These are phyloP conservation scores for Acanthosoma haemorrhoidale DNA, from an alignment of 2,888 invertebrate genomes.

Conservation along the genomic window DNA sequence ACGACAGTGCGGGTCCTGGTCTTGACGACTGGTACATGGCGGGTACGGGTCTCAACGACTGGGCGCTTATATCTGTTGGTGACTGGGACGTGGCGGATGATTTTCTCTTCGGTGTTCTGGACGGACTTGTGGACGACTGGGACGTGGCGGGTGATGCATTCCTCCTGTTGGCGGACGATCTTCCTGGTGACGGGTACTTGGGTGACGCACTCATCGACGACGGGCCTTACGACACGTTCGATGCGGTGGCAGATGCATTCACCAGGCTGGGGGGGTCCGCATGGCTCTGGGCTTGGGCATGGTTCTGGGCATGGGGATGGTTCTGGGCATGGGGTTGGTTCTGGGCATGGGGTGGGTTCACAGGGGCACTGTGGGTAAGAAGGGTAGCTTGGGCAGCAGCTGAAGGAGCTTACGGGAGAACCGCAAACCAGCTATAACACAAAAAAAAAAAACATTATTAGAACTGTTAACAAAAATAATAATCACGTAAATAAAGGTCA, in stretches of 20 bases:
- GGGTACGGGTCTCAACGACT: constrained; percentile 34
- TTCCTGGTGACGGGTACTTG: constrained; percentile 36
- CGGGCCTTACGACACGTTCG: constrained; percentile 34
- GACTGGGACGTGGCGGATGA: constrained; percentile 35
- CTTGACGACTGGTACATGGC: constrained; percentile 36
- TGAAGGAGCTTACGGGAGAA: neutral
- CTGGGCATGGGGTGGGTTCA: neutral
- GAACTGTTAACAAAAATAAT: no score
- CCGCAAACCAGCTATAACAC: neutral
- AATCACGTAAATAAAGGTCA: no score
- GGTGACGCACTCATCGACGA: constrained; percentile 35
- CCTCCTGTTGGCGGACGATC: constrained; percentile 33
- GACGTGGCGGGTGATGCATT: constrained; percentile 33
- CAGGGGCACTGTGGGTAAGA: neutral
- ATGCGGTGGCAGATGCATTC: constrained; percentile 33
- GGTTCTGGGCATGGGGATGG: neutral
- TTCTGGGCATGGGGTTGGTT: neutral
- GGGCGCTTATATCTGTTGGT: constrained; percentile 26
- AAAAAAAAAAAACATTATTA: neutral
- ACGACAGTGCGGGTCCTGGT: constrained; percentile 32
- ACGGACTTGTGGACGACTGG: constrained; percentile 32
- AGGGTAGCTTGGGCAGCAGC: neutral
- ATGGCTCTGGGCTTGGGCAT: neutral
- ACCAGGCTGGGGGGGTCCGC: neutral
- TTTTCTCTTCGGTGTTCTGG: constrained; percentile 32